Base-by-base conservation (phyloP, 1,140 invertebrate species). In the Penaeus vannamei region DNA sequence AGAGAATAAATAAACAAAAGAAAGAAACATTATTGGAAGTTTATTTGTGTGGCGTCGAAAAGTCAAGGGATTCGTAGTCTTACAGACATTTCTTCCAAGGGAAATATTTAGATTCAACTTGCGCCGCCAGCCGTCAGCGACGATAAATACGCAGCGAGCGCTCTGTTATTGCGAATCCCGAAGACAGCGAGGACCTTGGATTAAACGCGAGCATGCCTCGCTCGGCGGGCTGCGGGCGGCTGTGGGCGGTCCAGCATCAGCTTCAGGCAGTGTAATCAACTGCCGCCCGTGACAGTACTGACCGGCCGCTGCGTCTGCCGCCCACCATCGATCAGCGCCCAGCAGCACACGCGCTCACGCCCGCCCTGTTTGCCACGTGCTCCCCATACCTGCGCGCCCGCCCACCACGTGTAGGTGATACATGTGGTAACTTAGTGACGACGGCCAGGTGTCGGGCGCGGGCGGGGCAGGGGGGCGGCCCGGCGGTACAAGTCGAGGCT, bases 311-410 rank as follows among this genome's bases (percentile, higher is more conserved):
- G 79, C 86, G 29, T 62, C 86, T 60, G 32, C 86, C 20, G 85
- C 19, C 76, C 60, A 20, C 60, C 77, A 87, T 82, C 86, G 61
- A 84, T 76, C 81, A 84, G 72, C 61, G 61, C 72, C 29, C 32
- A 29, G 53, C 26, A 29, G 32, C 60, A 29, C 53, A 29, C 81
- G 29, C 29, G 23, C 36, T 36, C 26, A 22, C 64, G 62, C 36
- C 46, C 32, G 3, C 22, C 83, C 76, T 42, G n/a, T 60, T 60
- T 62, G 60, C 87, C 82, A 89, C 87, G 82, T 59, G 82, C 60
- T 62, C 32, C 66, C 26, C 69, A 80, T 83, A 89, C 87, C 72
- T 89, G 87, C 87, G 59, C 64, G 59, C 72, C 53, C 53, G 53
- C 53, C 53, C 60, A 23, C 29, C 83, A 89, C 87, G 87, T 85